These are phyloP conservation scores for Drosophila parvula DNA, from an alignment of 1,140 invertebrate genomes.

Conservation along the genomic window DNA sequence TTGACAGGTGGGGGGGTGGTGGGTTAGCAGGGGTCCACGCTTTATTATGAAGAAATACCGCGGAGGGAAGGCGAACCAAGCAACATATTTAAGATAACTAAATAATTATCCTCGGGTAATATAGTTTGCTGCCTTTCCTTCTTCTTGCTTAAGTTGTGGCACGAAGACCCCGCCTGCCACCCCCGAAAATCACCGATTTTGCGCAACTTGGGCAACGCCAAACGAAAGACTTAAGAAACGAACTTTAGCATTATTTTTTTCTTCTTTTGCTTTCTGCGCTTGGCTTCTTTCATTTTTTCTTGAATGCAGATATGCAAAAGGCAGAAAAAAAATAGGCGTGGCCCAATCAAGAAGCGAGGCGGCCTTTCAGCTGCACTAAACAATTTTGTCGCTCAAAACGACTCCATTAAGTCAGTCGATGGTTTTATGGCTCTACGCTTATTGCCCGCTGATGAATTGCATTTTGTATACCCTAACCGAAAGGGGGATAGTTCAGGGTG, in stretches of 20 bases:
- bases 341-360: slow-evolving; percentile 16
- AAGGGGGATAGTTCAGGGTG: background rate
- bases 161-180: background rate
- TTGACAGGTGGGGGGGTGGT: background rate
- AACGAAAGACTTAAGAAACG: slow-evolving; percentile 76
- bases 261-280: slow-evolving; percentile 4
- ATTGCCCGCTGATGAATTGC: slow-evolving; percentile 67
- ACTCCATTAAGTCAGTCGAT: slow-evolving; percentile 62
- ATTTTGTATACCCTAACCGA: slow-evolving; percentile 16
- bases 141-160: slow-evolving; percentile 22
- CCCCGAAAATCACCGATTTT: slow-evolving; percentile 12
- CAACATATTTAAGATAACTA: slow-evolving; percentile 64
- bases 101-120: slow-evolving; percentile 65
- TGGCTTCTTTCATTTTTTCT: slow-evolving; percentile 9
- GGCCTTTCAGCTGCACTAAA: slow-evolving; percentile 24
- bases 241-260: slow-evolving; percentile 65
- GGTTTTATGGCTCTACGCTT: slow-evolving; percentile 54
- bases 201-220: slow-evolving; percentile 55
- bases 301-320: slow-evolving; percentile 9
- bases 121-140: slow-evolving; percentile 32
- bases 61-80: slow-evolving; percentile 5
- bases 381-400: slow-evolving; percentile 65
- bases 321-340: slow-evolving; percentile 21
- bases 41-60: slow-evolving; percentile 26
- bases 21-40: background rate